phyloP scores from a whole-genome alignment of 2,113 vertebrate genomes.

The Lophius piscatorius region DNA sequence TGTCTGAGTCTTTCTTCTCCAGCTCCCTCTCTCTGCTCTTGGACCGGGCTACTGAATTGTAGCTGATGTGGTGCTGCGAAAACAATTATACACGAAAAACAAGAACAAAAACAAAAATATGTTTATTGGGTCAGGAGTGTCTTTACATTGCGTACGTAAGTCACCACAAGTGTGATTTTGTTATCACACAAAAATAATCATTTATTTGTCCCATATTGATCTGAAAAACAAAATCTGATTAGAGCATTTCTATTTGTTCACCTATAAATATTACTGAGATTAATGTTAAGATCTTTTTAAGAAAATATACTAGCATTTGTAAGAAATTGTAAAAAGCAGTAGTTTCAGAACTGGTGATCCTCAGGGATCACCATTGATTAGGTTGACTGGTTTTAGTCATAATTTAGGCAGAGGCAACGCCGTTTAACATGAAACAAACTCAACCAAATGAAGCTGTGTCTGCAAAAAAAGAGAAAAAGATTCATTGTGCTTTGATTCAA shows the following conservation, averaged over 20 bases:
- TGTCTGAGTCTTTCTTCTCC: conserved; percentile 78
- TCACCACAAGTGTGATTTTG: not conserved
- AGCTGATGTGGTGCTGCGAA: conserved; percentile 73
- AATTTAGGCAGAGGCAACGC: no score
- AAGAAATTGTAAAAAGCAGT: no score
- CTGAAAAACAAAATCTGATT: not conserved
- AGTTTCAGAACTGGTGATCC: no score
- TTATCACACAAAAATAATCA: not conserved
- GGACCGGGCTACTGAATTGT: conserved; percentile 75
- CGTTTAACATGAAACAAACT: no score
- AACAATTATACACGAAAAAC: conserved; percentile 40
- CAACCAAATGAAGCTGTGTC: no score
- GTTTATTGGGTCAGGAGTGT: not conserved
- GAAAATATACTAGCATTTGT: no score
- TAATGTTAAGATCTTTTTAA: no score
- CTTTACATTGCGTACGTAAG: not conserved
- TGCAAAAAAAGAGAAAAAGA: no score
- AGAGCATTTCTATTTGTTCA: not conserved
- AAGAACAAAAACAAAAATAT: conserved; percentile 23
- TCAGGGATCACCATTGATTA: no score
- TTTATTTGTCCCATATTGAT: not conserved
- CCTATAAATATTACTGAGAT: not conserved
- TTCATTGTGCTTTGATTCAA: no score
- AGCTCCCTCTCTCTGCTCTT: conserved; percentile 79
- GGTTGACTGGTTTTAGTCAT: no score